Percentiles rank a stretch among this genome's conserved stretches.
These are phyloP conservation scores for Gryllus bimaculatus DNA, from an alignment of 1,140 invertebrate species.

Conservation along the genomic window DNA sequence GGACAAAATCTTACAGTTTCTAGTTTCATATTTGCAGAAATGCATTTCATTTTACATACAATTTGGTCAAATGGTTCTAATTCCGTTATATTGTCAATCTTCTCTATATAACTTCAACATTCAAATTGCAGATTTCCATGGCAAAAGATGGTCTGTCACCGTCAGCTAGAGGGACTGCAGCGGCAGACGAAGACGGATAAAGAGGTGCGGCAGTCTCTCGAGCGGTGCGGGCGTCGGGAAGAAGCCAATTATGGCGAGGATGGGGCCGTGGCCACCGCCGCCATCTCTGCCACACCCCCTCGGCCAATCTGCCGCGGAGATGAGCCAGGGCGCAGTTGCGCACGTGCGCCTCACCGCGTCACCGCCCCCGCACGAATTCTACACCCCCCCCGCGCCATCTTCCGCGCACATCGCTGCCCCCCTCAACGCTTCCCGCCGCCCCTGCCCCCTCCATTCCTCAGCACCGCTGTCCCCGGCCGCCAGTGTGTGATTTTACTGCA, in stretches of 20 bases:
- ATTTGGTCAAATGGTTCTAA: too few relatives aligned
- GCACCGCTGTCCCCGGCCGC: neutral
- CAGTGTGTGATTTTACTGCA: neutral
- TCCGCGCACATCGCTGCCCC: neutral
- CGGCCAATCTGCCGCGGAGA: conserved; percentile 1
- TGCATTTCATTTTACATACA: too few relatives aligned
- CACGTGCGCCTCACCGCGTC: neutral
- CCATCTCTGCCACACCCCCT: neutral
- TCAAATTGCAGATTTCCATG: too few relatives aligned
- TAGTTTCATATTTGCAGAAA: too few relatives aligned
- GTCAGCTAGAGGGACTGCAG: too few relatives aligned
- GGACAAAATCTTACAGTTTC: too few relatives aligned
- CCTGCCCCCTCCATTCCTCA: neutral
- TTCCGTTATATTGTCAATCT: too few relatives aligned
- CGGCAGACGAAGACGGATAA: neutral
- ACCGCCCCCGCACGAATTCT: neutral
- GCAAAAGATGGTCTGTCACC: too few relatives aligned
- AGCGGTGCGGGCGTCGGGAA: neutral
- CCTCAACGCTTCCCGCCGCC: too few relatives aligned
- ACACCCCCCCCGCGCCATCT: too few relatives aligned
- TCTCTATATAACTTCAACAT: too few relatives aligned
- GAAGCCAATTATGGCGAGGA: neutral
- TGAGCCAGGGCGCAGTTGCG: neutral
- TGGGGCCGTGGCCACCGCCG: neutral
- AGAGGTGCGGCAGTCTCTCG: neutral